Conservation (phyloP, 2,113 vertebrate genomes). For the Cervus canadensis region DNA sequence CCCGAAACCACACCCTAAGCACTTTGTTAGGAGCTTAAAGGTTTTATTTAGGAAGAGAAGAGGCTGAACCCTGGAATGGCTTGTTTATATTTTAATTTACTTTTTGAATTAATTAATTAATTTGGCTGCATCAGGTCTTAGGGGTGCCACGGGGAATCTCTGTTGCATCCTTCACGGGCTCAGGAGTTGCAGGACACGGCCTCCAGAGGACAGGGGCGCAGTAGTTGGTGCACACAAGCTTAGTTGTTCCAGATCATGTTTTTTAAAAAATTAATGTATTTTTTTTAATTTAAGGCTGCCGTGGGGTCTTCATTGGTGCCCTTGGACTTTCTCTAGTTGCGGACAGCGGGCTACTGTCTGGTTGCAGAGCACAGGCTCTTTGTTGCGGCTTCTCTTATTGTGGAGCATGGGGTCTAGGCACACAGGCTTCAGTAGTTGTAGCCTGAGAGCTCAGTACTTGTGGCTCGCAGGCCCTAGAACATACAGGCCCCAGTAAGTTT, state of each 20-base stretch:
- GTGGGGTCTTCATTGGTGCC: background rate
- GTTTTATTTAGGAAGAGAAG: background rate
- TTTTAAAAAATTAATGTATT: background rate
- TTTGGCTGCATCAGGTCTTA: background rate
- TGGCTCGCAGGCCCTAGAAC: background rate
- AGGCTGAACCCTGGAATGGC: background rate
- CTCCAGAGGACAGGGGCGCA: background rate
- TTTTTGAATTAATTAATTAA: background rate
- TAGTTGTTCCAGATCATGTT: background rate
- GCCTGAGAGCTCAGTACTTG: background rate
- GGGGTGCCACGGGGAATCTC: rapidly evolving
- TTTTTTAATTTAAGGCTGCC: background rate
- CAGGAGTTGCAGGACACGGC: background rate
- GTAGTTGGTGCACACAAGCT: background rate
- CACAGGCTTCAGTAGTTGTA: background rate
- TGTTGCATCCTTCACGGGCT: background rate
- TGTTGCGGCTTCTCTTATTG: background rate
- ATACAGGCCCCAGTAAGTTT: background rate
- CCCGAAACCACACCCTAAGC: background rate
- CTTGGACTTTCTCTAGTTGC: background rate
- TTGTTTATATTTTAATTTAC: background rate
- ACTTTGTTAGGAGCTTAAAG: background rate
- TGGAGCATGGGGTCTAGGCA: background rate
- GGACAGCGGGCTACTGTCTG: rapidly evolving
- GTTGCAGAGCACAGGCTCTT: background rate